phyloP scores from a whole-genome alignment of 1,140 invertebrate species.

The Conopomorpha cramerella region DNA sequence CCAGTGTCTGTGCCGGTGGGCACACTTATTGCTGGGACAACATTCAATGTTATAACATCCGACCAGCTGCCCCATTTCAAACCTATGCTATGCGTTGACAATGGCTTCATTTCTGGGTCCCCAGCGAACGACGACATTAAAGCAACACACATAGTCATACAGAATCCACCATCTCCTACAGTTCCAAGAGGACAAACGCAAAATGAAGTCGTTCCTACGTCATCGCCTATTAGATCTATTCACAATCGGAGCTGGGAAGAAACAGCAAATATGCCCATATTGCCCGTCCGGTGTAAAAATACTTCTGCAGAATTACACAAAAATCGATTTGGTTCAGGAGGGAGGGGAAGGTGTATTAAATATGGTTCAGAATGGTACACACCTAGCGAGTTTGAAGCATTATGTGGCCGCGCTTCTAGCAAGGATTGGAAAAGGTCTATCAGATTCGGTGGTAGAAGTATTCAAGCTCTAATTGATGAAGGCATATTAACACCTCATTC shows the following conservation, averaged over 20 bases:
- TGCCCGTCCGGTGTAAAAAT: constrained; percentile 83
- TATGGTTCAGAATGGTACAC: constrained; percentile 86
- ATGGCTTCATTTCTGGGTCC: constrained; percentile 75
- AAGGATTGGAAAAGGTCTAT: constrained; percentile 97
- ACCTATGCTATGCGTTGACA: constrained; percentile 82
- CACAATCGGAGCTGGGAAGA: constrained; percentile 77
- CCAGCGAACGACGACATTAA: constrained; percentile 72
- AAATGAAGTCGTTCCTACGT: constrained; percentile 19
- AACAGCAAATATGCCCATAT: constrained; percentile 78
- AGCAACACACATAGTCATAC: constrained; percentile 78
- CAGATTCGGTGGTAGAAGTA: constrained; percentile 85
- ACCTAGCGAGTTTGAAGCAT: constrained; percentile 90
- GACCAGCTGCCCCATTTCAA: constrained; percentile 82
- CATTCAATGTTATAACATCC: constrained; percentile 83
- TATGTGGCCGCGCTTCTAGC: constrained; percentile 88
- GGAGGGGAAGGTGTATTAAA: constrained; percentile 88
- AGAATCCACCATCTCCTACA: constrained; percentile 53
- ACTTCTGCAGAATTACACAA: constrained; percentile 91
- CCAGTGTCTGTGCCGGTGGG: constrained; percentile 79
- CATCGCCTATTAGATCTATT: too few relatives aligned
- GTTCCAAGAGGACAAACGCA: constrained; percentile 10
- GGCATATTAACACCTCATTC: constrained; percentile 90
- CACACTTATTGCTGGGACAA: constrained; percentile 76
- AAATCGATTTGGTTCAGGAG: constrained; percentile 84
- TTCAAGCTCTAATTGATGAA: constrained; percentile 91